These are phyloP conservation scores for Sesia bembeciformis DNA, from an alignment of 2,888 invertebrate genomes.

Conservation along the genomic window DNA sequence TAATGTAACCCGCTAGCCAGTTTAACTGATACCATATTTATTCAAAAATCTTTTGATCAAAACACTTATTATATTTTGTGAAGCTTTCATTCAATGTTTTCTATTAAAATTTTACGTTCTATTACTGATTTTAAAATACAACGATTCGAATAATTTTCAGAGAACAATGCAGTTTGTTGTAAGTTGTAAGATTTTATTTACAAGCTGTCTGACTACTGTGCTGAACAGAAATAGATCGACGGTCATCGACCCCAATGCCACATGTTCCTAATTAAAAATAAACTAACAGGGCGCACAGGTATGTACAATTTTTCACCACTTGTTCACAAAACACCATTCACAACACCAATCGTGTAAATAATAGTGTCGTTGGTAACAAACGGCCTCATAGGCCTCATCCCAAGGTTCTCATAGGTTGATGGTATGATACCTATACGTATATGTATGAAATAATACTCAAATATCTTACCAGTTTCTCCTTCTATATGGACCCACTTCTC, in stretches of 20 bases:
- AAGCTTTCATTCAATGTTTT: too few relatives aligned
- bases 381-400: too few relatives aligned
- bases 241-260: constrained; percentile 34
- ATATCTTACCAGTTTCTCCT: constrained; percentile 42
- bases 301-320: background rate
- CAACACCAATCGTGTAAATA: too few relatives aligned
- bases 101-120: too few relatives aligned
- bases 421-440: too few relatives aligned
- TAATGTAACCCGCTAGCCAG: too few relatives aligned
- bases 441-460: background rate
- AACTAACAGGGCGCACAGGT: constrained; percentile 7
- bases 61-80: too few relatives aligned
- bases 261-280: constrained; percentile 39
- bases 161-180: background rate
- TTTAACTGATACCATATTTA: too few relatives aligned
- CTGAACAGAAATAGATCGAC: constrained; percentile 35
- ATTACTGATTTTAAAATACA: background rate
- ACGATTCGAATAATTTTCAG: background rate
- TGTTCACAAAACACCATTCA: too few relatives aligned
- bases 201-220: constrained; percentile 3
- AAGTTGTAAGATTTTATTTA: background rate
- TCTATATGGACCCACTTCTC: constrained; percentile 81
- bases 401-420: too few relatives aligned
- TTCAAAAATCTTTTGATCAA: too few relatives aligned
- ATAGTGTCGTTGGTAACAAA: too few relatives aligned